Base-by-base conservation (phyloP, 2,797 vertebrate species). In the Salarias fasciatus region DNA sequence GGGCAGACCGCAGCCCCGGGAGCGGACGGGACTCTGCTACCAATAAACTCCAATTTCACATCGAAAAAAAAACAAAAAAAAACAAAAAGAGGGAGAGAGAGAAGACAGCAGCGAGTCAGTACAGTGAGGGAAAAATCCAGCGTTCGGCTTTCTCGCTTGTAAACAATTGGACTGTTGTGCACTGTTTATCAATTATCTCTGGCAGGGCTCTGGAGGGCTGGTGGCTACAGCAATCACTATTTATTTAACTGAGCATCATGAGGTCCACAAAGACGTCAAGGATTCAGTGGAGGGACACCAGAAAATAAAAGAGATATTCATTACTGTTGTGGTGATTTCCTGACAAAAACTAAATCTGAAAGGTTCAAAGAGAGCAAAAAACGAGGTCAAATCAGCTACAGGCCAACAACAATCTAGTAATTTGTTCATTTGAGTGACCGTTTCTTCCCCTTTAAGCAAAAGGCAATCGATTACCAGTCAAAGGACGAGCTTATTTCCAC, bases 21-120 rank as follows among this genome's bases (percentile, higher is more conserved):
- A 83, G 73, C 31, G 12, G 71, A 70, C 78, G 33, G 54, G 67
- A 71, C 59, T 63, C 64, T n/a, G 60, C 72, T 65, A 83, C 85
- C 85, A 84, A 82, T 86, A 84, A 89, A 87, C 77, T 85, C 45
- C 45, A 53, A 48, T 76, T 87, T 85, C 81, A 74, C 66, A 67
- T 14, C 42, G 66, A 77, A 51, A 62, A 36, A 14, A 44, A 52
- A 33, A 69, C 24, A 24, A 24, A 24, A 24, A 24, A 24, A 24
- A 2, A 12, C 15, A 8, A 8, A 43, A 43, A 58, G 24, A 24
- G 3, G n/a, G n/a, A n/a, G 49, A 65, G 4, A 69, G 47, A 65
- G 40, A 55, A 36, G n/a, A 66, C 36, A 69, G 46, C 58, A 58
- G 42, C 5, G 3, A 77, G 9, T 50, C 55, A 14, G 54, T 55